phyloP scores from a whole-genome alignment of 2,888 invertebrate genomes.

The Caenorhabditis doughertyi region DNA sequence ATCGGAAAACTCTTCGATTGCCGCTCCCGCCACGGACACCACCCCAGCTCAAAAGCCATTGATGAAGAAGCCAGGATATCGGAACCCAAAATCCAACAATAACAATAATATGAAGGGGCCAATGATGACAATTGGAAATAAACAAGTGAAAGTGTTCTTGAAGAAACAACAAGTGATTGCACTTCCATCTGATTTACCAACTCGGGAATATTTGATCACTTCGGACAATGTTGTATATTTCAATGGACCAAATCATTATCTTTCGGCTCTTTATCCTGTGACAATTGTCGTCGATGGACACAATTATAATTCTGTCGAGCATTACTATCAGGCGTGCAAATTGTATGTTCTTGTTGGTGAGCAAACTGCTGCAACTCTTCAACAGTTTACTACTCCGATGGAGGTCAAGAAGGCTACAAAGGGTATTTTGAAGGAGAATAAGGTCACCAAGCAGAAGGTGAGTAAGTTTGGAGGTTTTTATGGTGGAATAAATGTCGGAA shows the following conservation, averaged over 20 bases:
- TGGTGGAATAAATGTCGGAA: too few relatives aligned
- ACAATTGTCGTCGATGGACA: conserved; percentile 71
- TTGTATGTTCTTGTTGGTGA: conserved; percentile 68
- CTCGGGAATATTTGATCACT: conserved; percentile 10
- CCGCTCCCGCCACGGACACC: neutral
- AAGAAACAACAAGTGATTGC: conserved; percentile 38
- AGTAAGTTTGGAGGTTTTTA: neutral
- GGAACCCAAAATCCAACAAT: too few relatives aligned
- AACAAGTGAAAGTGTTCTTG: conserved; percentile 14
- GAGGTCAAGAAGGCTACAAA: conserved; percentile 57
- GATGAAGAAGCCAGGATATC: neutral
- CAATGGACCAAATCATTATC: conserved; percentile 42
- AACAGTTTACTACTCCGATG: conserved; percentile 33
- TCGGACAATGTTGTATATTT: conserved; percentile 50
- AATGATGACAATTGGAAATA: conserved; percentile 26
- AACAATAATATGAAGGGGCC: neutral
- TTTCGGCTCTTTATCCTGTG: conserved; percentile 49
- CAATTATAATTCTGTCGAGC: conserved; percentile 78
- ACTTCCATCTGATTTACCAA: conserved; percentile 9
- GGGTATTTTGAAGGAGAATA: conserved; percentile 32
- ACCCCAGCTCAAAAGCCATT: neutral
- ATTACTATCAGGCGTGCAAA: conserved; percentile 80
- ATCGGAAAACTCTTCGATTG: neutral
- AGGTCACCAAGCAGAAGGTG: conserved; percentile 1
- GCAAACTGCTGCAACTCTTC: conserved; percentile 37